Evolutionary conservation across 2,797 vertebrate species (phyloP).

Genomic region (Meda fulgida): DNA sequence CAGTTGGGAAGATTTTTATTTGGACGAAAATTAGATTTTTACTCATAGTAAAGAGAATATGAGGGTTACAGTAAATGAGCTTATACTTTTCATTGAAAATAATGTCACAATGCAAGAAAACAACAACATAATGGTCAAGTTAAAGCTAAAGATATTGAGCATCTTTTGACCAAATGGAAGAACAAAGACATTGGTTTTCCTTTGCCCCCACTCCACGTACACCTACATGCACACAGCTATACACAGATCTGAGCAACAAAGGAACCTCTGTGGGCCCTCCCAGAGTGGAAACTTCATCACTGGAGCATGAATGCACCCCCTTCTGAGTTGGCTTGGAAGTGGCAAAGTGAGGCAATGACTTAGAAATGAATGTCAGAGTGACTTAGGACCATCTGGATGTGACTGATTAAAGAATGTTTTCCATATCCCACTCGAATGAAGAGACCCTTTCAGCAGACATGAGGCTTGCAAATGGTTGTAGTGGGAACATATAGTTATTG

Average conservation of each 20-base stretch:
- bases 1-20: too few species aligned
- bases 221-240: constrained; percentile 55
- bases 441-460: not conserved
- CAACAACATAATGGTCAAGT: not conserved
- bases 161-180: constrained; percentile 10
- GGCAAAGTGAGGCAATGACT: constrained; percentile 65
- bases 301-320: constrained; percentile 67
- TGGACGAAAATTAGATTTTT: not conserved
- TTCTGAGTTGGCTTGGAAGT: constrained; percentile 64
- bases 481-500: not conserved
- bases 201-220: constrained; percentile 36
- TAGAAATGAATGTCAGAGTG: constrained; percentile 58
- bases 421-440: not conserved
- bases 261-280: constrained; percentile 51
- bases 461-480: not conserved
- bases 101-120: not conserved
- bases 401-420: constrained; percentile 20
- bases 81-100: not conserved
- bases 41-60: not conserved
- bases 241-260: constrained; percentile 53
- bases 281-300: constrained; percentile 54
- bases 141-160: constrained; percentile 21
- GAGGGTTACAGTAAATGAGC: not conserved
- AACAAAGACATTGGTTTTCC: constrained; percentile 14
- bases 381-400: constrained; percentile 35